Evolutionary conservation across 2,797 vertebrate genomes (phyloP), one percentile per base, ranked within the genome.

Genomic region (Squalus acanthias): DNA sequence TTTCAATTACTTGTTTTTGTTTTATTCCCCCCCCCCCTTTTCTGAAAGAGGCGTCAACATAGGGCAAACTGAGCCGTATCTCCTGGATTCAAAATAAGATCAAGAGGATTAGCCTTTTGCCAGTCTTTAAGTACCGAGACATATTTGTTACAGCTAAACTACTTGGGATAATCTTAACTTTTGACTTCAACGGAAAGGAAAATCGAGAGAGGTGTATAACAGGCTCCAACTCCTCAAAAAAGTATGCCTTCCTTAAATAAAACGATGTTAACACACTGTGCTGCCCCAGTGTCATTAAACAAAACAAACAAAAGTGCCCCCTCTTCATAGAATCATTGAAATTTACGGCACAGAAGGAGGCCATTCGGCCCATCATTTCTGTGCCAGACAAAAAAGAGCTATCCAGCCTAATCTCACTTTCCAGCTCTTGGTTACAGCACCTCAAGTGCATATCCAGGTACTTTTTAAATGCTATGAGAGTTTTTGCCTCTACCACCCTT

Each of bases 251-350:
- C 5, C 53, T 57, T 57, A 57, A 57, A 57, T 93, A 63, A 97
- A 96, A 88, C 39, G 50, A 96, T 97, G 96, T 87, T 96, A 95
- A 97, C 96, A 97, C 53, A 57, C 87, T 96, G 96, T 4, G 96
- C 70, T 96, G 91, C 96, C 74, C 57, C 96, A 96, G 96, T 96
- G 96, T 96, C 96, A 33, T 96, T 26, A 96, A 96, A 69, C 92
- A 92, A 96, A 96, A 26, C 29, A 96, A 96, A 69, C 92, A 92
- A 96, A 96, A 26, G 39, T 39, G 53, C 53, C 53, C 53, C 53
- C 53, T 57, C 5, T 57, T 57, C 53, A 57, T 57, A 57, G 53
- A 57, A 57, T 57, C 53, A 57, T 57, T 2, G 53, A 57, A 57
- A 57, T 57, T 57, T 57, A 57, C 53, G 53, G 53, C 53, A 57